Percentiles rank a stretch among this genome's conserved stretches.
These are phyloP conservation scores for Apis cerana DNA, from an alignment of 1,140 invertebrate genomes.

Conservation along the genomic window DNA sequence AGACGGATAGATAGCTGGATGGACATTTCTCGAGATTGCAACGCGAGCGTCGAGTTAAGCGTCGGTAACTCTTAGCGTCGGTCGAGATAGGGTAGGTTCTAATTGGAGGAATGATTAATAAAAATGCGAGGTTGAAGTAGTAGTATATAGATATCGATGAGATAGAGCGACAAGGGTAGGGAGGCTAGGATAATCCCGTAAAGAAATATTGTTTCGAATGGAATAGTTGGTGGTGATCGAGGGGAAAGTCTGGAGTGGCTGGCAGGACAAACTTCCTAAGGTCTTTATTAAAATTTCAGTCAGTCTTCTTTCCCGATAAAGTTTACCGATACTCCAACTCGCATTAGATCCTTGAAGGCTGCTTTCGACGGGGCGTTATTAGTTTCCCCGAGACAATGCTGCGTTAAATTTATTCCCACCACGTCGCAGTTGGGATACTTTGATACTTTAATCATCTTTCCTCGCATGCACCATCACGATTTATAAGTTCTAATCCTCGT, in stretches of 20 bases:
- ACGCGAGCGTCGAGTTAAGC: too few species aligned
- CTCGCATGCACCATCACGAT: slow-evolving; percentile 22
- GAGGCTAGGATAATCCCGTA: too few species aligned
- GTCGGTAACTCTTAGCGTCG: too few species aligned
- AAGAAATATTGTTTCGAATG: not conserved
- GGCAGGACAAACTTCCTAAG: not conserved
- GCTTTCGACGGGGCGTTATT: slow-evolving; percentile 24
- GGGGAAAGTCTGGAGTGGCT: not conserved
- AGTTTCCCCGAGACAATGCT: slow-evolving; percentile 24
- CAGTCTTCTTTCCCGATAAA: slow-evolving; percentile 22
- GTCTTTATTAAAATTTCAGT: slow-evolving; percentile 36
- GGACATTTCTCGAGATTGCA: too few species aligned
- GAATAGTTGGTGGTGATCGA: not conserved
- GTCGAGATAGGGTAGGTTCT: too few species aligned
- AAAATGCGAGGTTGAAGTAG: too few species aligned
- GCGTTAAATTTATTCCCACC: slow-evolving; percentile 32
- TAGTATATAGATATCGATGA: not conserved
- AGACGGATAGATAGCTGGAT: too few species aligned
- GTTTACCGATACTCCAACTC: slow-evolving; percentile 27
- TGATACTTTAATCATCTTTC: slow-evolving; percentile 44
- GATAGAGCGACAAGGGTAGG: too few species aligned
- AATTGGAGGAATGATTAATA: too few species aligned
- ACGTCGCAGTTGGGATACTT: not conserved
- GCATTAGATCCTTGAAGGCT: slow-evolving; percentile 5
- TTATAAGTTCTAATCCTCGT: slow-evolving; percentile 24